phyloP scores from a whole-genome alignment of 2,797 vertebrate species.

The Halcyon leucocephala region DNA sequence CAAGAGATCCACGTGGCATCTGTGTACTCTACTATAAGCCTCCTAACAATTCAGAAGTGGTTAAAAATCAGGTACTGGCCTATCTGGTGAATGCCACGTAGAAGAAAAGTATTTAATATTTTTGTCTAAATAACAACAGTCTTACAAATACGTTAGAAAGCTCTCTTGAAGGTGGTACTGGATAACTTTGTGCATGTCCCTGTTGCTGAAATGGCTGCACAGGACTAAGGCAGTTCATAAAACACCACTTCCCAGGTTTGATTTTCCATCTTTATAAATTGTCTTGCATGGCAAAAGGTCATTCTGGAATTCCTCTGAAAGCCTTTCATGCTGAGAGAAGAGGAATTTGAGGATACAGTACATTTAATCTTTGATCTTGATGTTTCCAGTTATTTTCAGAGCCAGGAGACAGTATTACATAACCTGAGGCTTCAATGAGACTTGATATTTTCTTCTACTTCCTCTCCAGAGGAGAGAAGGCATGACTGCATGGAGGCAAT shows the following conservation, averaged over 20 bases:
- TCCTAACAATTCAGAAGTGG: not conserved
- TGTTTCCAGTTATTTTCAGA: constrained; percentile 43
- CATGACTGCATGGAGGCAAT: not conserved
- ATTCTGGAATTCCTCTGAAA: constrained; percentile 17
- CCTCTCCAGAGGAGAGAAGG: not conserved
- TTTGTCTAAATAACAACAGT: not conserved
- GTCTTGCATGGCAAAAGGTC: constrained; percentile 1
- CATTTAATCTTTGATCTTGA: constrained; percentile 17
- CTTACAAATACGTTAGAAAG: not conserved
- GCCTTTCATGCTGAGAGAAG: not conserved
- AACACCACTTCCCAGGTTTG: not conserved
- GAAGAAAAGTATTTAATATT: not conserved
- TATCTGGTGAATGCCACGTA: not conserved
- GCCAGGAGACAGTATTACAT: not conserved
- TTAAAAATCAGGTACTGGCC: not conserved
- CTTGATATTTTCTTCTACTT: not conserved
- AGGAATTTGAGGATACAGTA: not conserved
- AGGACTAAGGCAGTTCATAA: not conserved
- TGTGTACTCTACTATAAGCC: not conserved
- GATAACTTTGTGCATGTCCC: not conserved
- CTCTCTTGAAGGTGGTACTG: not conserved
- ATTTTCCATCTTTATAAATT: not conserved
- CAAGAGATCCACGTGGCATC: not conserved
- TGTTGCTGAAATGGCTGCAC: not conserved
- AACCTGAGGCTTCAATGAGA: constrained; percentile 21